A percentile compares a stretch with the other conserved stretches of the same genome.
These are phyloP conservation scores for Phoebastria nigripes DNA, from an alignment of 2,797 vertebrate species.

Conservation along the genomic window DNA sequence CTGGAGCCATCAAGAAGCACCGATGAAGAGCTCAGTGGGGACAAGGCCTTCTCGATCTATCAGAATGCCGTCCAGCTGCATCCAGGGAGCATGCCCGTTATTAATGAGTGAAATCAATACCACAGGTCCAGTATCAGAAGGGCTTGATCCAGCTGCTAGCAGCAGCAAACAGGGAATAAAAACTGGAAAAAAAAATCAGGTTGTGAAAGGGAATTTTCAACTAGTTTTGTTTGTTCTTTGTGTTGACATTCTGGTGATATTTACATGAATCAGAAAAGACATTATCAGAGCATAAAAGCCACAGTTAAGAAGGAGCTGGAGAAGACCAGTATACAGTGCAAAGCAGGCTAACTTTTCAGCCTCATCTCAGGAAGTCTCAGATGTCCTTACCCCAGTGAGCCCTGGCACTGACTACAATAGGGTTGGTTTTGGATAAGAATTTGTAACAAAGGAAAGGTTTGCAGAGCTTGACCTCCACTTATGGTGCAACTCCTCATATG, in stretches of 20 bases:
- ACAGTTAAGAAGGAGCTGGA: not conserved
- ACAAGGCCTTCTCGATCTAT: not conserved
- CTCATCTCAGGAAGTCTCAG: not conserved
- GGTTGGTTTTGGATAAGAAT: not conserved
- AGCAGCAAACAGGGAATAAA: not conserved
- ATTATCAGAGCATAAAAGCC: not conserved
- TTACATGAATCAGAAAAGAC: not conserved
- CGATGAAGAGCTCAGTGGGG: rapidly evolving
- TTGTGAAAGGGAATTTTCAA: not conserved
- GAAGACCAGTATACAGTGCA: not conserved
- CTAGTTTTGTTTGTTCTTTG: not conserved
- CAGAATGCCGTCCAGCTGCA: not conserved
- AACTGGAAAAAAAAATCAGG: not conserved
- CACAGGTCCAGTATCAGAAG: not conserved
- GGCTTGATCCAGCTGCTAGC: not conserved
- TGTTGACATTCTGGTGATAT: not conserved
- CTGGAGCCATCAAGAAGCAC: not conserved
- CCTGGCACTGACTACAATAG: not conserved
- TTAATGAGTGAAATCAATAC: not conserved
- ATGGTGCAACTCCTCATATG: not conserved
- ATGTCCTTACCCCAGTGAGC: not conserved
- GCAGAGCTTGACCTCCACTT: not conserved
- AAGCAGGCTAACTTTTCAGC: not conserved
- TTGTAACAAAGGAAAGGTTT: not conserved
- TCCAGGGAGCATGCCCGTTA: not conserved